These are phyloP conservation scores for Propithecus deckenii DNA, from an alignment of 2,797 vertebrate species.

Conservation along the genomic window DNA sequence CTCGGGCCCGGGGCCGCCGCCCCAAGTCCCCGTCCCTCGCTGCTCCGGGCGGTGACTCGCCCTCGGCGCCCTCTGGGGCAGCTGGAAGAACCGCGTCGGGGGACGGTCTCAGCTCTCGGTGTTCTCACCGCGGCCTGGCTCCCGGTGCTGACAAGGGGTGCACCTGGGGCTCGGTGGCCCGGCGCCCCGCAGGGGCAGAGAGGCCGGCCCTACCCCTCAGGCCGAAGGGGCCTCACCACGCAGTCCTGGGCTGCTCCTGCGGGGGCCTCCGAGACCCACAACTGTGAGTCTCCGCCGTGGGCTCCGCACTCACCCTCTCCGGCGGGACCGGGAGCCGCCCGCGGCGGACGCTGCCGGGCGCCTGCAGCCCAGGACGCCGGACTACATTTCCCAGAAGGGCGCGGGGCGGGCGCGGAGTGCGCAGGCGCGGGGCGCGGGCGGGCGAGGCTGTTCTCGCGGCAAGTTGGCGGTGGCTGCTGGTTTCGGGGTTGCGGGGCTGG, in stretches of 20 bases:
- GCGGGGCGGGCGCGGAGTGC: neutral
- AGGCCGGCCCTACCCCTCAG: neutral
- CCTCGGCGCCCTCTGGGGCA: neutral
- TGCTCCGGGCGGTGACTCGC: neutral
- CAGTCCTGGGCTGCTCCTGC: fast-evolving
- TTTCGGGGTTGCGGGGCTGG: too few relatives aligned
- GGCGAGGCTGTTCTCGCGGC: fast-evolving
- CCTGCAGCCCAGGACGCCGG: neutral
- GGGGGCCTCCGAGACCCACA: fast-evolving
- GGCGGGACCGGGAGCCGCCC: fast-evolving
- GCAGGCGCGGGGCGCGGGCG: neutral
- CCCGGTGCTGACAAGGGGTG: neutral
- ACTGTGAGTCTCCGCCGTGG: fast-evolving
- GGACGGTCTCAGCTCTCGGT: fast-evolving
- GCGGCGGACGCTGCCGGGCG: fast-evolving
- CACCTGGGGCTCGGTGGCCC: neutral
- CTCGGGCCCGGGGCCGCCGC: fast-evolving
- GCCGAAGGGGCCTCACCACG: neutral
- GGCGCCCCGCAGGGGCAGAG: fast-evolving
- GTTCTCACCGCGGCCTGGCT: neutral
- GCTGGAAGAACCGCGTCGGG: neutral
- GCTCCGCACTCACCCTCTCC: constrained; percentile 24
- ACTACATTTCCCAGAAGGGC: constrained; percentile 68
- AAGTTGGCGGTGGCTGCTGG: fast-evolving
- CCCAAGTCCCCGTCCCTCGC: neutral